phyloP scores from a whole-genome alignment of 2,888 invertebrate species.

The Noctuana brunneofusca region DNA sequence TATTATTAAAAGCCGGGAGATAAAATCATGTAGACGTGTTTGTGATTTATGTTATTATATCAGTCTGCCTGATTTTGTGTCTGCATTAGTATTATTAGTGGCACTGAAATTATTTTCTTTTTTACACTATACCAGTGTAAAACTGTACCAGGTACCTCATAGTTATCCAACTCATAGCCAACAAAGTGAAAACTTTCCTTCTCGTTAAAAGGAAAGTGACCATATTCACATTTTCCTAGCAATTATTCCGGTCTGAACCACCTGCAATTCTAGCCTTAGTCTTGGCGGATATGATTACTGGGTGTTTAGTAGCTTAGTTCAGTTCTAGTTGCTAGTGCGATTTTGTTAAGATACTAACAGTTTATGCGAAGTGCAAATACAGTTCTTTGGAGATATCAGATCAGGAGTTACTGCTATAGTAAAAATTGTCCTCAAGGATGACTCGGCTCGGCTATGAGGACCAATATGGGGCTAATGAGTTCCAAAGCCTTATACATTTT shows the following conservation, averaged over 20 bases:
- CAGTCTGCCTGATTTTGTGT: no score
- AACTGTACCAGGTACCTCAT: neutral
- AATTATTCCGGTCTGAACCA: conserved; percentile 15
- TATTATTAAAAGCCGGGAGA: no score
- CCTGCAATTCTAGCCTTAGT: conserved; percentile 2
- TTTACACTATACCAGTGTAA: no score
- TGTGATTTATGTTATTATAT: no score
- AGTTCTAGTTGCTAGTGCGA: neutral
- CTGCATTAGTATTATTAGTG: no score
- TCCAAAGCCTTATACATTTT: no score
- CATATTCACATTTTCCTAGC: conserved; percentile 16
- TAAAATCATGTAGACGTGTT: no score
- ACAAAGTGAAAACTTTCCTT: conserved; percentile 6
- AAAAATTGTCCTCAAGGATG: no score
- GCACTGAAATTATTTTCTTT: no score
- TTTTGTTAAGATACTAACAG: neutral
- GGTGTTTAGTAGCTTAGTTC: neutral
- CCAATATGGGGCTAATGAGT: no score
- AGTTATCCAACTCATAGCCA: neutral
- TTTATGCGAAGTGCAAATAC: neutral
- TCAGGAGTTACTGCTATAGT: neutral
- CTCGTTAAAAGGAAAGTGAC: conserved; percentile 13
- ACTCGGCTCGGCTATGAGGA: no score
- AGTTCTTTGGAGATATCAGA: neutral
- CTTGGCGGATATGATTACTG: conserved; percentile 6